Percentiles rank a stretch among this genome's conserved stretches.
Conservation (phyloP, 2,888 invertebrate species). For the Callinectes sapidus region DNA sequence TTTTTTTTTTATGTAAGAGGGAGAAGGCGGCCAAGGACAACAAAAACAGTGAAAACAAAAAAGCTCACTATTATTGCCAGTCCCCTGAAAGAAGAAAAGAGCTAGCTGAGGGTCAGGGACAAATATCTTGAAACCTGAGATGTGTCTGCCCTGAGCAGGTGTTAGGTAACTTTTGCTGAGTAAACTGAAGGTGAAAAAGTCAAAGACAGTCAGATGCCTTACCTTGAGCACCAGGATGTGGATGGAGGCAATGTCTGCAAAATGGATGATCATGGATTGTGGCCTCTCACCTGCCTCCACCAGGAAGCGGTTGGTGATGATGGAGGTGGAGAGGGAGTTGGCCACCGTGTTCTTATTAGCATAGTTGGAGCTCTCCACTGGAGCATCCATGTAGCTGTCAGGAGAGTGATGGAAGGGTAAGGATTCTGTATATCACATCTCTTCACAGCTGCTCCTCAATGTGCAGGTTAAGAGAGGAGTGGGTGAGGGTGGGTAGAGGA, state of each 20-base stretch:
- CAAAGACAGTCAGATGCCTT: not conserved
- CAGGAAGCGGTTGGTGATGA: conserved; percentile 65
- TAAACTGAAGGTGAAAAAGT: not conserved
- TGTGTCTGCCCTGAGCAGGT: no score
- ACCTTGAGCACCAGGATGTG: conserved; percentile 66
- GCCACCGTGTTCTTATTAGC: conserved; percentile 69
- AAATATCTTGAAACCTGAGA: no score
- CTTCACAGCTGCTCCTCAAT: not conserved
- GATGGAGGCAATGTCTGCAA: conserved; percentile 67
- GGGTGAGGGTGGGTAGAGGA: no score
- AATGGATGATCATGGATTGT: conserved; percentile 69
- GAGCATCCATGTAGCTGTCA: conserved; percentile 60
- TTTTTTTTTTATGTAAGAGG: no score
- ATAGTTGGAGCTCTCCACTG: conserved; percentile 56
- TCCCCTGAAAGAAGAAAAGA: no score
- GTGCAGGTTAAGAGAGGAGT: no score
- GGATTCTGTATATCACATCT: no score
- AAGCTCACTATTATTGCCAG: no score
- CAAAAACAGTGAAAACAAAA: no score
- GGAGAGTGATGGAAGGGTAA: not conserved
- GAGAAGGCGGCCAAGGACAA: no score
- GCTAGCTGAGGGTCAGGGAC: no score
- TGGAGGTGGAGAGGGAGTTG: conserved; percentile 68
- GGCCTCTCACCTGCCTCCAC: conserved; percentile 64
- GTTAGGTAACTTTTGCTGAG: no score